Conservation (phyloP, 1,140 invertebrate genomes). For the Neoseiulus cucumeris region DNA sequence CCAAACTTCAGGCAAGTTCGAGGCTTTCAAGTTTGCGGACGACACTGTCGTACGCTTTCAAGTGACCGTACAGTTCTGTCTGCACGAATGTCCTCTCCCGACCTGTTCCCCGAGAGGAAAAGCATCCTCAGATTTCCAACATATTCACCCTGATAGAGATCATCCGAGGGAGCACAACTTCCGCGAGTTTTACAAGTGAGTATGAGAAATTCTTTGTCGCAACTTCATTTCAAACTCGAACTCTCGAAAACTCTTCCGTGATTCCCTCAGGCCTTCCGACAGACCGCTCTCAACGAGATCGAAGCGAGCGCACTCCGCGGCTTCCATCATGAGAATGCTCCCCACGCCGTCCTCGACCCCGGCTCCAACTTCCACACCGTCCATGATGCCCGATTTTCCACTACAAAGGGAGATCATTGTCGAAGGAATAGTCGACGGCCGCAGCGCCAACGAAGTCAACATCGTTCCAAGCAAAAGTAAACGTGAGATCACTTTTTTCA, state of each 20-base stretch:
- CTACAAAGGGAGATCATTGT: conserved; percentile 25
- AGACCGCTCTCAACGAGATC: background rate
- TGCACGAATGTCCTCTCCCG: conserved; percentile 37
- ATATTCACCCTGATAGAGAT: background rate
- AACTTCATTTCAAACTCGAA: too few species aligned
- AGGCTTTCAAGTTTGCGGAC: conserved; percentile 47
- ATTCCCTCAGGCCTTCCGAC: background rate
- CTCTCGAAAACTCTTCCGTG: background rate
- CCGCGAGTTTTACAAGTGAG: background rate
- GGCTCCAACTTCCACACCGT: conserved; percentile 13
- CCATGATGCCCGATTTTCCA: conserved; percentile 22
- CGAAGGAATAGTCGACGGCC: conserved; percentile 18
- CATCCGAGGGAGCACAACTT: conserved; percentile 7
- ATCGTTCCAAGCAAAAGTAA: background rate
- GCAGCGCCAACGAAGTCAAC: background rate
- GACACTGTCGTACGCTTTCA: conserved; percentile 44
- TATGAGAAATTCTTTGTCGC: too few species aligned
- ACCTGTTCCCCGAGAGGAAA: conserved; percentile 19
- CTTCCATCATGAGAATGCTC: background rate
- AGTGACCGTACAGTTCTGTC: conserved; percentile 44
- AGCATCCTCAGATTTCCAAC: background rate
- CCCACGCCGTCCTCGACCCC: background rate
- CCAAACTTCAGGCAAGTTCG: conserved; percentile 34
- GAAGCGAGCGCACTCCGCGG: background rate
- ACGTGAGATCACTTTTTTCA: background rate